Percentiles rank a stretch among this genome's conserved stretches.
These are phyloP conservation scores for Gonocerus acuteangulatus DNA, from an alignment of 2,888 invertebrate genomes.

Conservation along the genomic window DNA sequence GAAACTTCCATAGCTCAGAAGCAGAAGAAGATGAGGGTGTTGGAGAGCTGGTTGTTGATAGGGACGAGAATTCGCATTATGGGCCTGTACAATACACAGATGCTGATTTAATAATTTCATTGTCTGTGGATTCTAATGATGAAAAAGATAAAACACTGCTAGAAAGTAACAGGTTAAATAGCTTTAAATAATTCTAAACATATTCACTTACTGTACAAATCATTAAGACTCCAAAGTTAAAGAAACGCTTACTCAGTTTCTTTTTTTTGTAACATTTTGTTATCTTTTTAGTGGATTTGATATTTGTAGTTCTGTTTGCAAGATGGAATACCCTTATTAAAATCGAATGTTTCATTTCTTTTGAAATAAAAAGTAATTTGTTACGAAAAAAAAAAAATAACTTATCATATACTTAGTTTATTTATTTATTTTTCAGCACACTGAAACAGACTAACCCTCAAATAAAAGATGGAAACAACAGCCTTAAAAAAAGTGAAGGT, in stretches of 20 bases:
- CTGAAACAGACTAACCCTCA: conserved; percentile 40
- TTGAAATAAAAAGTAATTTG: too few relatives aligned
- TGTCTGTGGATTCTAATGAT: conserved; percentile 47
- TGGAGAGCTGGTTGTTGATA: conserved; percentile 73
- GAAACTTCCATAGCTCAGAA: conserved; percentile 42
- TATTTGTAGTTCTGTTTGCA: too few relatives aligned
- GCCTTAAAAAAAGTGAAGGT: conserved; percentile 20
- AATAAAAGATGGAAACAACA: conserved; percentile 4
- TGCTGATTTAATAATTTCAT: conserved; percentile 54
- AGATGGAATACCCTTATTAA: too few relatives aligned
- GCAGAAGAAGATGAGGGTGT: conserved; percentile 57
- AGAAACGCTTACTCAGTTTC: too few relatives aligned
- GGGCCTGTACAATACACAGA: conserved; percentile 83
- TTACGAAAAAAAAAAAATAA: too few relatives aligned
- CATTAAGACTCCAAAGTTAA: too few relatives aligned
- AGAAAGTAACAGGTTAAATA: conserved; percentile 12
- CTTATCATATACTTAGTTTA: too few relatives aligned
- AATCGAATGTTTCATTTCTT: too few relatives aligned
- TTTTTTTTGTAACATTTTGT: too few relatives aligned
- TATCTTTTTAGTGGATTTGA: too few relatives aligned
- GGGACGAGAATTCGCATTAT: conserved; percentile 73
- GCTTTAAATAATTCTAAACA: too few relatives aligned
- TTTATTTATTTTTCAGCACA: conserved; percentile 9
- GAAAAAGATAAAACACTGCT: conserved; percentile 47
- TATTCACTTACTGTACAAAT: too few relatives aligned